Percentiles rank a stretch among this genome's conserved stretches.
Conservation (phyloP, 2,888 invertebrate genomes). For the Ornithoptera priamus region DNA sequence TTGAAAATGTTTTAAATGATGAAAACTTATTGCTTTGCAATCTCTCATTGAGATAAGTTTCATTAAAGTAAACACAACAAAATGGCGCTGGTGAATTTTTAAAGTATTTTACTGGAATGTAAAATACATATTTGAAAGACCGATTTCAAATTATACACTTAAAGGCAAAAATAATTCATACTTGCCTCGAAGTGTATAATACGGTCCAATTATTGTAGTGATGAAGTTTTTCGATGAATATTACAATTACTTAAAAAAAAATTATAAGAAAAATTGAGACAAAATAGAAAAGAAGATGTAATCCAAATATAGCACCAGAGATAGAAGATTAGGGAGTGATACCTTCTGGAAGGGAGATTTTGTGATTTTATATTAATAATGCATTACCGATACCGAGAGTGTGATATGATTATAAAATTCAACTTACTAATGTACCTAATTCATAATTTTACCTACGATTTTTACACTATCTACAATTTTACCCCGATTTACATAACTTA, state of each 20-base stretch:
- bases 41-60: background rate
- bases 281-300: slow-evolving; percentile 35
- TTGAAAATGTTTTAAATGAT: background rate
- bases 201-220: background rate
- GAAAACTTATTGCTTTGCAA: background rate
- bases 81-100: background rate
- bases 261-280: slow-evolving; percentile 21
- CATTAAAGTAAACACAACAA: background rate
- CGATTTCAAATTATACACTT: background rate
- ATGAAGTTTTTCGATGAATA: background rate
- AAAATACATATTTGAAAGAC: background rate
- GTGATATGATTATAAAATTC: slow-evolving; percentile 79
- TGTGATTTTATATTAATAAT: slow-evolving; percentile 44
- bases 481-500: slow-evolving; percentile 52
- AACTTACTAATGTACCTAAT: slow-evolving; percentile 64
- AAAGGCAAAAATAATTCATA: background rate
- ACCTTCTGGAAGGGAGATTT: slow-evolving; percentile 39
- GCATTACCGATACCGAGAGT: slow-evolving; percentile 54
- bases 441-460: slow-evolving; percentile 63
- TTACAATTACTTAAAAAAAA: background rate
- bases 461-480: slow-evolving; percentile 77
- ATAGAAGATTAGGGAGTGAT: slow-evolving; percentile 39
- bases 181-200: background rate
- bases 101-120: background rate
- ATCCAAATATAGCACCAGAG: slow-evolving; percentile 58